These are phyloP conservation scores for Mirza zaza DNA, from an alignment of 2,113 vertebrate genomes.

Conservation along the genomic window DNA sequence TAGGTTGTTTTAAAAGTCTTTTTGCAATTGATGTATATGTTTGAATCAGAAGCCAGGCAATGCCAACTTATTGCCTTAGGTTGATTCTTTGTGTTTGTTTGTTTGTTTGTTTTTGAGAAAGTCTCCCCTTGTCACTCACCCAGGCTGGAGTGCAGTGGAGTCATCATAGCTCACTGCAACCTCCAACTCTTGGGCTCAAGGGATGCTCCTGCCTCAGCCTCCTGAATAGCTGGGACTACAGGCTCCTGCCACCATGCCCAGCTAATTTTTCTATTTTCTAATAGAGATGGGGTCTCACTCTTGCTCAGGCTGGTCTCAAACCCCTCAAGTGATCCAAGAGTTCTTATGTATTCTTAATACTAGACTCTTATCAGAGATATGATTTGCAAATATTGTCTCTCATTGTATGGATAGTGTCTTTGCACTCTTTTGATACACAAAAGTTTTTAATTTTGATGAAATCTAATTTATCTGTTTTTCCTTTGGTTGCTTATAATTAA, in stretches of 20 bases:
- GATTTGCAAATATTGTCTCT: neutral
- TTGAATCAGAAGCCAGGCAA: conserved; percentile 5
- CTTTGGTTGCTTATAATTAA: neutral
- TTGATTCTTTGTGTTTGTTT: neutral
- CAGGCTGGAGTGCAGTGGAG: too few relatives aligned
- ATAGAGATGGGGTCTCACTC: too few relatives aligned
- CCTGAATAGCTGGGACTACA: neutral
- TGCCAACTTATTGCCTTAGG: neutral
- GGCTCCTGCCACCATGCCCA: neutral
- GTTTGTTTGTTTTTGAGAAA: too few relatives aligned
- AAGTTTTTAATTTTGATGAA: neutral
- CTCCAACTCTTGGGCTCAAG: neutral
- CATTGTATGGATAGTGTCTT: neutral
- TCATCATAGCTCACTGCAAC: neutral
- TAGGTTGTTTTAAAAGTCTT: neutral
- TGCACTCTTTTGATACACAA: neutral
- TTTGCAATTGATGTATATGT: neutral
- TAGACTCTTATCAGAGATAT: neutral
- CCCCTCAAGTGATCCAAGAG: neutral
- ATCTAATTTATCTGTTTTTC: neutral
- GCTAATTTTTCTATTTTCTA: neutral
- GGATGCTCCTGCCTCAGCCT: neutral
- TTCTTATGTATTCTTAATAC: neutral
- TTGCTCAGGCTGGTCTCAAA: too few relatives aligned
- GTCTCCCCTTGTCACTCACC: too few relatives aligned